phyloP scores from a whole-genome alignment of 2,888 invertebrate genomes.

The Drosophila peninsularis region DNA sequence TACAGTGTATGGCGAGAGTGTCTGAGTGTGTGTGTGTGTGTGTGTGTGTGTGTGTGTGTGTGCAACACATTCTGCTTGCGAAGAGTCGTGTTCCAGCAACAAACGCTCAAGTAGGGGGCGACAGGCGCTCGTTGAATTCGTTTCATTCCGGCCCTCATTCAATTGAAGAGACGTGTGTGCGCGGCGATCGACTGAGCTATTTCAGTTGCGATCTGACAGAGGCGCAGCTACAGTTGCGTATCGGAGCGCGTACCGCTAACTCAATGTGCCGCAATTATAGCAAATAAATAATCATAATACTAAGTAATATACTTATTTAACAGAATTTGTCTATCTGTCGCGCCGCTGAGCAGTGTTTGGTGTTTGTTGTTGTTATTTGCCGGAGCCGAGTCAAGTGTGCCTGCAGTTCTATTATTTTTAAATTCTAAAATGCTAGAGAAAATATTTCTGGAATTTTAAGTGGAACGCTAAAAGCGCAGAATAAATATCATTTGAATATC shows the following conservation, averaged over 20 bases:
- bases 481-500: slow-evolving; percentile 36
- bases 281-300: too few species aligned
- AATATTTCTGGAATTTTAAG: slow-evolving; percentile 72
- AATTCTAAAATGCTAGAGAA: slow-evolving; percentile 39
- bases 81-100: slow-evolving; percentile 65
- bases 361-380: neutral
- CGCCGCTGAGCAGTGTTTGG: slow-evolving; percentile 10
- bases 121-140: slow-evolving; percentile 47
- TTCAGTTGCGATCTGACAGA: slow-evolving; percentile 69
- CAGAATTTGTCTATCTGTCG: slow-evolving; percentile 22
- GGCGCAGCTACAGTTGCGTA: slow-evolving; percentile 42
- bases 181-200: slow-evolving; percentile 39
- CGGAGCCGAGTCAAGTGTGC: slow-evolving; percentile 30
- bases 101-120: slow-evolving; percentile 39
- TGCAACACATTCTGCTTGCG: slow-evolving; percentile 41
- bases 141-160: slow-evolving; percentile 65
- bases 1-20: slow-evolving; percentile 59
- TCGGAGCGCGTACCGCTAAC: slow-evolving; percentile 19
- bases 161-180: slow-evolving; percentile 73
- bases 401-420: slow-evolving; percentile 31
- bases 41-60: slow-evolving; percentile 9
- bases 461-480: slow-evolving; percentile 52
- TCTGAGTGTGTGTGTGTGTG: slow-evolving; percentile 14
- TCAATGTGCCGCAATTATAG: slow-evolving; percentile 32
- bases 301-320: slow-evolving; percentile 28